Evolutionary conservation across 2,888 invertebrate genomes (phyloP).

Genomic region (Athrips mouffetella): DNA sequence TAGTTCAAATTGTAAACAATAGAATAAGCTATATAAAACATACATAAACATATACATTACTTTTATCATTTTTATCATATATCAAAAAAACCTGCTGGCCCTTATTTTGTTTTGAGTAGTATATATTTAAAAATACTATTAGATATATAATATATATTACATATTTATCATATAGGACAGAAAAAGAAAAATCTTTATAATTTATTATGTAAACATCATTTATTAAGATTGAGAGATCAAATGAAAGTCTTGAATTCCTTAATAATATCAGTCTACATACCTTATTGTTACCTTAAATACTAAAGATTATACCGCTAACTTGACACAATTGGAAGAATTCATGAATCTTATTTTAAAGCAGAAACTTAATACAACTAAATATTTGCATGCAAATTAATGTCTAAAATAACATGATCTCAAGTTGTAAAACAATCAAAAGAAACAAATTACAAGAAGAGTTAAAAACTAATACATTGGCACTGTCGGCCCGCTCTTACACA

Average conservation of each 20-base stretch:
- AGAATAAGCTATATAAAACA: too few relatives aligned
- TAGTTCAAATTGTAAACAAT: too few relatives aligned
- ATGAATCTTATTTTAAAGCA: conserved; percentile 35
- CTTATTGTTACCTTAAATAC: conserved; percentile 25
- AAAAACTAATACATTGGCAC: conserved; percentile 57
- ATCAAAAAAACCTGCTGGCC: too few relatives aligned
- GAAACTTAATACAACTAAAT: conserved; percentile 22
- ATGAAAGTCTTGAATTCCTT: conserved; percentile 73
- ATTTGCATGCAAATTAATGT: conserved; percentile 18
- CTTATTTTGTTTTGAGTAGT: too few relatives aligned
- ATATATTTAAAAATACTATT: not conserved
- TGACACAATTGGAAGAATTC: conserved; percentile 59
- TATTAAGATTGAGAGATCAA: conserved; percentile 74
- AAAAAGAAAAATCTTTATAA: not conserved
- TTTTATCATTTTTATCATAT: too few relatives aligned
- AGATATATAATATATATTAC: too few relatives aligned
- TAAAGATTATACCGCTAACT: conserved; percentile 26
- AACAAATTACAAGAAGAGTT: conserved; percentile 1
- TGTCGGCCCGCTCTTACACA: conserved; percentile 59
- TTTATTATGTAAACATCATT: conserved; percentile 43
- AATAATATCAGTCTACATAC: conserved; percentile 60
- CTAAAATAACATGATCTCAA: conserved; percentile 18
- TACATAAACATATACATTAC: too few relatives aligned
- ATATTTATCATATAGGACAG: not conserved
- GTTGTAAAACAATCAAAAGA: conserved; percentile 20